A percentile compares a stretch with the other conserved stretches of the same genome.
Evolutionary conservation across 2,888 invertebrate genomes (phyloP).

Genomic region (Imbricaverruca yamaguchii): DNA sequence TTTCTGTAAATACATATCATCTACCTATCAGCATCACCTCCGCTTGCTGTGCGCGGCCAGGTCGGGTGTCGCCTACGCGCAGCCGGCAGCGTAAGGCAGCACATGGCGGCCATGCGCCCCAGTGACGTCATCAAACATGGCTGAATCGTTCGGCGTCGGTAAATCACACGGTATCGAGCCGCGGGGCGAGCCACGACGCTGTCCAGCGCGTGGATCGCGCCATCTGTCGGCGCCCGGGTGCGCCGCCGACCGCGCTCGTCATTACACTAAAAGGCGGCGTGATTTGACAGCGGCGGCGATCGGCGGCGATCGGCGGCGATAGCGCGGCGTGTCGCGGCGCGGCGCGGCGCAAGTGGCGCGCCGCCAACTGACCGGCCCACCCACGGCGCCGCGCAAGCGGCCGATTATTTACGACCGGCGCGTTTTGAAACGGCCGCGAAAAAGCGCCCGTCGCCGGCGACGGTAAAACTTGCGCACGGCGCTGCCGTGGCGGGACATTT

Average conservation of each 20-base stretch:
- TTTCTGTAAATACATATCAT: too few relatives aligned
- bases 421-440: background rate
- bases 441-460: background rate
- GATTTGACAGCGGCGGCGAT: background rate
- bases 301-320: background rate
- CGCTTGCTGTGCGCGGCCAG: too few relatives aligned
- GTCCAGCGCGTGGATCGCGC: background rate
- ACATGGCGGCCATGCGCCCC: too few relatives aligned
- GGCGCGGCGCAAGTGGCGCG: background rate
- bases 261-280: background rate
- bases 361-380: background rate
- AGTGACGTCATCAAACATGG: too few relatives aligned
- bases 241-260: background rate
- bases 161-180: too few relatives aligned
- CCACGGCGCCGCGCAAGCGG: background rate
- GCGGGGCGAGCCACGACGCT: too few relatives aligned
- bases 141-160: too few relatives aligned
- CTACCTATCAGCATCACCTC: too few relatives aligned
- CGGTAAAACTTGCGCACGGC: background rate
- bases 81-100: too few relatives aligned
- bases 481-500: background rate
- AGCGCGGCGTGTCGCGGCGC: background rate
- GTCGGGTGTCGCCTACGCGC: too few relatives aligned
- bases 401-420: background rate
- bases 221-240: background rate